Percentiles rank a stretch among this genome's conserved stretches.
phyloP scores from a whole-genome alignment of 2,797 vertebrate genomes.

The Toxotes lorentzi region DNA sequence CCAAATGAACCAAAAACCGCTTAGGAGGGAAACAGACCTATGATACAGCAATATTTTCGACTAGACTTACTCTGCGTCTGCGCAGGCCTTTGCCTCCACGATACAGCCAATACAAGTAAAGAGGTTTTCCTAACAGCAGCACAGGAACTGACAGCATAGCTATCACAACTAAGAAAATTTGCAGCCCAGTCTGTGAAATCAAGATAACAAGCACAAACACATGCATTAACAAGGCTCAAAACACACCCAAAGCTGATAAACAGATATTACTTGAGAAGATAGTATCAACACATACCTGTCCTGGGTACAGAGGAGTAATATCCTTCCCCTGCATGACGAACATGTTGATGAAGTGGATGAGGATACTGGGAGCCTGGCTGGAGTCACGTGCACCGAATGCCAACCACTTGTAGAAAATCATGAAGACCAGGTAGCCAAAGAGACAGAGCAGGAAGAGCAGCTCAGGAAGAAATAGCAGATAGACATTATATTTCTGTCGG shows the following conservation, averaged over 20 bases:
- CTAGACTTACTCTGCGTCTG: conserved; percentile 88
- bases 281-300: conserved; percentile 86
- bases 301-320: conserved; percentile 84
- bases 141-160: conserved; percentile 92
- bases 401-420: conserved; percentile 97
- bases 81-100: conserved; percentile 90
- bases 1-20: neutral
- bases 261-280: neutral
- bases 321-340: conserved; percentile 89
- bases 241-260: neutral
- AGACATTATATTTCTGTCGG: conserved; percentile 91
- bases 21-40: no score
- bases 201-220: conserved; percentile 30
- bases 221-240: conserved; percentile 16
- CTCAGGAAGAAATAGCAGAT: conserved; percentile 94
- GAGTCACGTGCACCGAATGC: conserved; percentile 88
- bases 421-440: conserved; percentile 95
- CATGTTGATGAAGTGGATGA: conserved; percentile 98
- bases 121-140: conserved; percentile 94
- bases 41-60: neutral
- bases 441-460: conserved; percentile 94
- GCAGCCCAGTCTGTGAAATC: conserved; percentile 86
- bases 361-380: conserved; percentile 91
- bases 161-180: conserved; percentile 89
- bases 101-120: conserved; percentile 94